Evolutionary conservation across 2,113 vertebrate genomes (phyloP), one percentile per base, ranked within the genome.

Genomic region (Turnix velox): DNA sequence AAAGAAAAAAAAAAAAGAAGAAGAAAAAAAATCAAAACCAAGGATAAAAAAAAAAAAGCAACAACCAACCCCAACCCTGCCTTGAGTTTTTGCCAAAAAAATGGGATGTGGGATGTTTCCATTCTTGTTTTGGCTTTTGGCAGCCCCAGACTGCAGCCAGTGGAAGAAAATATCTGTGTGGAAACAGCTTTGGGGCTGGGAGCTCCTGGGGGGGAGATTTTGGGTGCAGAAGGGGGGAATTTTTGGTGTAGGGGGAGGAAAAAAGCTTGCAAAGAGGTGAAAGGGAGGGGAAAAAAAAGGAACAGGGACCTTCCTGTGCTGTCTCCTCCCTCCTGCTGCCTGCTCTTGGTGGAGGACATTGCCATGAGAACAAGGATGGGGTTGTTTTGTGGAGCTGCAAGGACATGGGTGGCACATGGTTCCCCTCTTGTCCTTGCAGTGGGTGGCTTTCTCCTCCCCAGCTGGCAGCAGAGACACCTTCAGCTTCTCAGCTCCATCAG

Each of bases 41-140:
- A 74, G 61, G 42, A 79, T 74, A 65, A 13, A 27, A 45, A 25
- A 48, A 49, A 79, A 63, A 67, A 71, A 23, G n/a, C n/a, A n/a
- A n/a, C n/a, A n/a, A 16, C 18, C 76, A 84, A 59, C 48, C 55
- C 49, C 62, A 75, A 49, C 37, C 46, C 85, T 81, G 76, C 6
- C 0, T 80, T 96, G 94, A 95, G 28, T 84, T 95, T 91, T 93
- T 84, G 95, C 95, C 95, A 93, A 54, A 67, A 84, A 84, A 93
- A 86, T 81, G 87, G 93, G 94, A 90, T 95, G 93, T 81, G 87
- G 93, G 94, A 90, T 95, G 93, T 96, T 96, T 96, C 95, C 95
- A 96, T 94, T 94, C 94, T 96, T 93, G 89, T 90, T 95, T 92
- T 88, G 92, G 88, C 88, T 95, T 95, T 88, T 90, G 92, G 95